These are phyloP conservation scores for Halcyon smyrnensis DNA, from an alignment of 2,797 vertebrate genomes.

Conservation along the genomic window DNA sequence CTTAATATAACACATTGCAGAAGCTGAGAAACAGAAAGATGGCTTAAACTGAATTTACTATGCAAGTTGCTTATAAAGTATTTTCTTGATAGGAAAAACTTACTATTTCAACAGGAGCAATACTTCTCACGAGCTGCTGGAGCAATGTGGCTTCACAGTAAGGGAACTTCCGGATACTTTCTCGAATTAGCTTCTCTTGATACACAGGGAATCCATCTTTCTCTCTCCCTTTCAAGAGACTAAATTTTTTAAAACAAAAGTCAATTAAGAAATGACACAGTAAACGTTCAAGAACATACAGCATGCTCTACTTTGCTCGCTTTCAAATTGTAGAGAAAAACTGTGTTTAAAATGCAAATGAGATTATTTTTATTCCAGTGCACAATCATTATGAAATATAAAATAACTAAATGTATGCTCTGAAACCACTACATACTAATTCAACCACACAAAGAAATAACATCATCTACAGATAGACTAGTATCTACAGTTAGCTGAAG, in stretches of 20 bases:
- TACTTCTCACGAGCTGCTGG: conserved; percentile 96
- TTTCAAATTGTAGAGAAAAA: neutral
- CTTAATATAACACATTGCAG: neutral
- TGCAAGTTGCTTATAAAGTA: neutral
- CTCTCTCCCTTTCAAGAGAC: conserved; percentile 92
- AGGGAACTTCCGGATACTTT: conserved; percentile 95
- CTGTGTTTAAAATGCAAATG: neutral
- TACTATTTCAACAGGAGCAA: conserved; percentile 96
- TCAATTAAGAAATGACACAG: neutral
- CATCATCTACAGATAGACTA: neutral
- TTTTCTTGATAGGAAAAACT: conserved; percentile 65
- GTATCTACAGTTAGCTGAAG: neutral
- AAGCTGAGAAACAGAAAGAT: neutral
- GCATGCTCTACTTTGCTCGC: neutral
- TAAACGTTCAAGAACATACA: neutral
- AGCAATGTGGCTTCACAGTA: conserved; percentile 94
- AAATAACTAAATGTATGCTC: neutral
- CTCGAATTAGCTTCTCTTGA: conserved; percentile 95
- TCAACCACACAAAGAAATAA: neutral
- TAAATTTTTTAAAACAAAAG: conserved; percentile 58
- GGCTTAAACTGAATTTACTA: neutral
- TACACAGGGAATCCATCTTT: conserved; percentile 91
- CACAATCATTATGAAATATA: neutral
- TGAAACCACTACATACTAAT: neutral
- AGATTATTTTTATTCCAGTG: neutral